Conservation (phyloP, 92 coral and sea anemone genomes). For the Phenganax stokvisi region DNA sequence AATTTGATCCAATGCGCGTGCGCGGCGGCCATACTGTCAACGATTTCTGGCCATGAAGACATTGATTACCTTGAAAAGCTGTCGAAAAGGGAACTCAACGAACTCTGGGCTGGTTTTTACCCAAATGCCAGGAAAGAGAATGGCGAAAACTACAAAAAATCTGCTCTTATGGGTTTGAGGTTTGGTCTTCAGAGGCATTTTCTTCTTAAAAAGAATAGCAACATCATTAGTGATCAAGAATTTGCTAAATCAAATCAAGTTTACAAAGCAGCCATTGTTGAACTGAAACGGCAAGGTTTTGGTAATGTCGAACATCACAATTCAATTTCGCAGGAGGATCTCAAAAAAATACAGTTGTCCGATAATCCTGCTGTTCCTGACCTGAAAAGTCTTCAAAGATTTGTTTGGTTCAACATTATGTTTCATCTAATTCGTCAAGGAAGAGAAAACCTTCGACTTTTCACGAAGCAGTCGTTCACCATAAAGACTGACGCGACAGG, state of each 20-base stretch:
- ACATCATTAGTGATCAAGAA: constrained; percentile 35
- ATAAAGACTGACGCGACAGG: constrained; percentile 43
- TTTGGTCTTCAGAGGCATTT: constrained; percentile 87
- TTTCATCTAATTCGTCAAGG: constrained; percentile 47
- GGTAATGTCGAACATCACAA: constrained; percentile 61
- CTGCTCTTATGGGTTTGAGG: constrained; percentile 80
- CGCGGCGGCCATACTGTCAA: no score
- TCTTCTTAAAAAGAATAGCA: constrained; percentile 34
- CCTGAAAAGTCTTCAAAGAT: constrained; percentile 43
- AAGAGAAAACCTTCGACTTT: constrained; percentile 48
- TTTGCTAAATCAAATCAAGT: constrained; percentile 52
- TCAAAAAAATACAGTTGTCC: constrained; percentile 50
- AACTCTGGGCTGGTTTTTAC: constrained; percentile 76
- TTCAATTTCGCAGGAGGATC: constrained; percentile 50
- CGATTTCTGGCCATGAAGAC: not conserved
- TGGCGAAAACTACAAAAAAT: constrained; percentile 85
- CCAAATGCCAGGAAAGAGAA: constrained; percentile 88
- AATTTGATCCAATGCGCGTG: no score
- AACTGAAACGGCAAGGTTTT: constrained; percentile 60
- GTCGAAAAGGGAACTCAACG: constrained; percentile 58
- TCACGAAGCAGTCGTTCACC: constrained; percentile 44
- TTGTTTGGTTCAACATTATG: constrained; percentile 49
- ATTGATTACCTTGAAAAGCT: constrained; percentile 14
- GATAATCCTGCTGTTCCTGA: constrained; percentile 28
- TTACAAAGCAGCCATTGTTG: constrained; percentile 47